Evolutionary conservation across 2,888 invertebrate species (phyloP).

Genomic region (Argyra leucocephala): DNA sequence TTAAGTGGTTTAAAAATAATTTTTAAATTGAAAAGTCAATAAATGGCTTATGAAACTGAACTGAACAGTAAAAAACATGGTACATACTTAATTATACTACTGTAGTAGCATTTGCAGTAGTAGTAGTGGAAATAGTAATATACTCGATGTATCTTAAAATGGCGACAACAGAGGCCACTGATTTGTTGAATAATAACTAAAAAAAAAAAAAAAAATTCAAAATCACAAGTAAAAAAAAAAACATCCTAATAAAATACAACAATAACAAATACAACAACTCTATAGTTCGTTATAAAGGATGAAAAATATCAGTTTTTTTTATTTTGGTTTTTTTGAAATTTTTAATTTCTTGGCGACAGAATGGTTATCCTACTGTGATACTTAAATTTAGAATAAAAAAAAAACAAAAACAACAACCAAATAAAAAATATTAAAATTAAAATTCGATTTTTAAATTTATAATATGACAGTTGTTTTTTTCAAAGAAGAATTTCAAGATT

Average conservation of each 20-base stretch:
- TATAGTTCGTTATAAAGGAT: not conserved
- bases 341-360: constrained; percentile 1
- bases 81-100: too few relatives aligned
- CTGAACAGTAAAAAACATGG: too few relatives aligned
- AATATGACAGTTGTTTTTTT: not conserved
- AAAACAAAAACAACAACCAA: not conserved
- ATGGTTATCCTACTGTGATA: constrained; percentile 6
- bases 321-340: not conserved
- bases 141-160: too few relatives aligned
- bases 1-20: too few relatives aligned
- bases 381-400: not conserved
- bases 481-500: too few relatives aligned
- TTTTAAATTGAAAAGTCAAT: too few relatives aligned
- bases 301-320: not conserved
- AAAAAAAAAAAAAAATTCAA: not conserved
- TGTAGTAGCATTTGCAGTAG: too few relatives aligned
- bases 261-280: too few relatives aligned
- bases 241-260: not conserved
- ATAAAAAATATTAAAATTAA: not conserved
- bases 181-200: not conserved
- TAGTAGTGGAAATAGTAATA: too few relatives aligned
- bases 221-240: not conserved
- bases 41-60: too few relatives aligned
- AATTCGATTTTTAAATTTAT: not conserved
- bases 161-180: constrained; percentile 1